Evolutionary conservation across 2,888 invertebrate species (phyloP), one percentile per base, ranked within the genome.

Genomic region (Eurytoma adleriae): DNA sequence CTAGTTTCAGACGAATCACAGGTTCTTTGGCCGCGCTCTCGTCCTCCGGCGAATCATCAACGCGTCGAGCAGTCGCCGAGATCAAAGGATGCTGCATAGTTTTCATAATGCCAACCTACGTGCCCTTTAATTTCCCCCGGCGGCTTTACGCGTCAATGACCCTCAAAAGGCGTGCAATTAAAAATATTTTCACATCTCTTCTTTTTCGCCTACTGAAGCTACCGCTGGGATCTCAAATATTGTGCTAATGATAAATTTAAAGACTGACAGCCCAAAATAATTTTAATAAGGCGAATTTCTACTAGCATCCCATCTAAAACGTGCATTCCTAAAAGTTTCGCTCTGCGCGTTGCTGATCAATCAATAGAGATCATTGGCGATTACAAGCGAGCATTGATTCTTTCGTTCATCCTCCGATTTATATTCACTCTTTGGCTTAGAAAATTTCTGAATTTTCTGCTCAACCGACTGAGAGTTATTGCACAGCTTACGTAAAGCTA

Each of bases 1-100:
- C 87, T 12, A 89, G 81, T 73, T 86, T 87, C 61, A 89, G 76
- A 14, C 87, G 85, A 74, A 89, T 88, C 69, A 89, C 84, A 52
- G 89, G 87, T 40, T 88, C 88, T 61, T 68, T 69, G 10, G 85
- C 13, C n/a, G 67, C n/a, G 3, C 30, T 16, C 10, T 27, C 48
- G 24, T 72, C 68, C 40, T 86, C 84, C 50, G 78, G 16, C 1
- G 71, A 16, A 52, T 77, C 27, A 16, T 57, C 59, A 16, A 73
- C 71, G 52, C 56, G 62, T 2, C 81, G 81, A 62, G 83, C 81
- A 66, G 81, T 83, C 40, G 83, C 83, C 56, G 83, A 83, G 52
- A 86, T 84, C 54, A 84, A 79, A 30, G 85, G 85, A 52, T 56
- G 56, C 54, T 78, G 80, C 57, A 81, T 81, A 80, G 84, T 89